phyloP scores from a whole-genome alignment of 2,888 invertebrate genomes.

The Tenodera sinensis region DNA sequence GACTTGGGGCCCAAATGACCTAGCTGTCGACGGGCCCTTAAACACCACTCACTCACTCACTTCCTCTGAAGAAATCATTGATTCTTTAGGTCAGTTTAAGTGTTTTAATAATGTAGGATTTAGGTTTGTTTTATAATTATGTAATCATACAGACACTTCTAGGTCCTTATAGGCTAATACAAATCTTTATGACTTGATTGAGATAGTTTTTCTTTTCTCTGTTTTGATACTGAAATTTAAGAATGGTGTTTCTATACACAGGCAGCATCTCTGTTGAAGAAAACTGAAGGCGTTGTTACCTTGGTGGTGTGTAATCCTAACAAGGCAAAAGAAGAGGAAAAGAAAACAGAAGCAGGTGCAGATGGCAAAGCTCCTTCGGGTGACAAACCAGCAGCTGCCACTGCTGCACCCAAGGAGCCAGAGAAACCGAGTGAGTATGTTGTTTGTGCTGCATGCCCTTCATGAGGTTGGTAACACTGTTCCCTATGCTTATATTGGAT shows the following conservation, averaged over 20 bases:
- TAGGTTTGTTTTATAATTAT: too few relatives aligned
- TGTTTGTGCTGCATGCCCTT: neutral
- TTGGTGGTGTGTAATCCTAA: slow-evolving; percentile 81
- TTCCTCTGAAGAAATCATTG: too few relatives aligned
- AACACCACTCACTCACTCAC: too few relatives aligned
- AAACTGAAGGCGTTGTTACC: slow-evolving; percentile 80
- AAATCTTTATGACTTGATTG: too few relatives aligned
- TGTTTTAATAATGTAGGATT: too few relatives aligned
- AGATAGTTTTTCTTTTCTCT: too few relatives aligned
- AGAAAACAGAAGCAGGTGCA: slow-evolving; percentile 44
- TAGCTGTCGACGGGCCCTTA: too few relatives aligned
- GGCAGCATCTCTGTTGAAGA: slow-evolving; percentile 81
- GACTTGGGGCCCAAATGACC: too few relatives aligned
- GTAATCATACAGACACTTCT: too few relatives aligned
- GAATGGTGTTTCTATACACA: slow-evolving; percentile 40
- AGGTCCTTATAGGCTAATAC: too few relatives aligned
- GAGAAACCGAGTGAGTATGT: slow-evolving; percentile 48
- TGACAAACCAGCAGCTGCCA: slow-evolving; percentile 23
- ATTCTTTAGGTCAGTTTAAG: too few relatives aligned
- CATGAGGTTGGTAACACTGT: neutral
- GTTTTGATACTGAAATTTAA: too few relatives aligned
- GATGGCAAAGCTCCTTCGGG: slow-evolving; percentile 34
- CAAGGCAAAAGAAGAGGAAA: slow-evolving; percentile 61
- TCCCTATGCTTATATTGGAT: neutral
- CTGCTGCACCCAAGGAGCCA: slow-evolving; percentile 39